phyloP scores from a whole-genome alignment of 2,797 vertebrate genomes.

The Ambastaia sidthimunki region DNA sequence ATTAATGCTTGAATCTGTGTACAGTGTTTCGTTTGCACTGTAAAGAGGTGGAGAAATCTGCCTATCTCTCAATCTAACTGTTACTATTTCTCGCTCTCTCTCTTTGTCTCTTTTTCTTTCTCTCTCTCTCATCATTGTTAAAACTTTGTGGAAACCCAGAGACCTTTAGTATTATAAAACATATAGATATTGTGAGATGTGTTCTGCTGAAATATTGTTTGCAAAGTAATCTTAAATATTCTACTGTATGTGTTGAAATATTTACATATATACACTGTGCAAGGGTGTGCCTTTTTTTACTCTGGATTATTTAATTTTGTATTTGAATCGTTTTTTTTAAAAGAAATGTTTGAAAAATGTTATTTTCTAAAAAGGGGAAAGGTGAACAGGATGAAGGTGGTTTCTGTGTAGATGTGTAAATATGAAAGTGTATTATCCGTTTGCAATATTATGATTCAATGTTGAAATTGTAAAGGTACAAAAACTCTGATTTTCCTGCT shows the following conservation, averaged over 20 bases:
- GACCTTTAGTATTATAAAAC: conserved; percentile 62
- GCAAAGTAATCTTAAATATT: conserved; percentile 53
- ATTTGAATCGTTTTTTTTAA: conserved; percentile 71
- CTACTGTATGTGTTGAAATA: conserved; percentile 40
- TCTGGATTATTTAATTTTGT: conserved; percentile 85
- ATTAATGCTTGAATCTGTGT: conserved; percentile 53
- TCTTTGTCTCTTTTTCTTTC: conserved; percentile 7
- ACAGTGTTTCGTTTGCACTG: conserved; percentile 50
- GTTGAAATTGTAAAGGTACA: conserved; percentile 40
- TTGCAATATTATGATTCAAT: conserved; percentile 46
- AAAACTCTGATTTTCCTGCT: conserved; percentile 8
- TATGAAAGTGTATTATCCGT: conserved; percentile 50
- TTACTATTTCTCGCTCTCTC: conserved; percentile 13
- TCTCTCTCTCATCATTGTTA: conserved; percentile 23
- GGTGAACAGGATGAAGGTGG: conserved; percentile 61
- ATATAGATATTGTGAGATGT: conserved; percentile 52
- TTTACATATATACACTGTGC: conserved; percentile 91
- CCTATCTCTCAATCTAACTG: conserved; percentile 48
- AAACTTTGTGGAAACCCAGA: conserved; percentile 50
- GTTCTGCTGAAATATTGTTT: conserved; percentile 45
- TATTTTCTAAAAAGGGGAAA: conserved; percentile 74
- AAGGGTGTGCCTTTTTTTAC: conserved; percentile 89
- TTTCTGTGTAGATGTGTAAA: conserved; percentile 55
- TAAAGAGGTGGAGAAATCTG: conserved; percentile 47
- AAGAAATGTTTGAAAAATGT: conserved; percentile 71